Conservation (phyloP, 2,888 invertebrate genomes). For the Agrypnus murinus region DNA sequence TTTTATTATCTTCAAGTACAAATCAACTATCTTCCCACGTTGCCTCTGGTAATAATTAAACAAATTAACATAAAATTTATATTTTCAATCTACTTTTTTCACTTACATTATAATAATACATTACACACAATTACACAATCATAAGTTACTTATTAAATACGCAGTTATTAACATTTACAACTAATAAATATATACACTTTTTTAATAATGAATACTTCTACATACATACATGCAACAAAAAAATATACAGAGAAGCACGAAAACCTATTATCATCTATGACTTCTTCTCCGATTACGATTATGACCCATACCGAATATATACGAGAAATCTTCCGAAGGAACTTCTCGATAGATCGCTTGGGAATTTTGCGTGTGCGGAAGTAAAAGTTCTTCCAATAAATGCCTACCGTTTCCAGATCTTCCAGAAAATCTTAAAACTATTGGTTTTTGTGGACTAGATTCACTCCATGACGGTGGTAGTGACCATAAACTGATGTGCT, state of each 20-base stretch:
- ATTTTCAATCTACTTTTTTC: constrained; percentile 10
- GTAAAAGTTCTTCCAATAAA: constrained; percentile 42
- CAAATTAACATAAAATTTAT: no score
- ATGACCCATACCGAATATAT: constrained; percentile 63
- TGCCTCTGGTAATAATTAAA: no score
- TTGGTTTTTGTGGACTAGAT: constrained; percentile 61
- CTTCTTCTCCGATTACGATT: constrained; percentile 43
- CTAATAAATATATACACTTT: constrained; percentile 37
- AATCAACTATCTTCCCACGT: no score
- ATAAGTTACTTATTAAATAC: constrained; percentile 38
- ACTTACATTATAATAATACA: constrained; percentile 23
- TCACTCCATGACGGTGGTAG: constrained; percentile 61
- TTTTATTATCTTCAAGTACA: no score
- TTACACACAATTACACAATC: constrained; percentile 39
- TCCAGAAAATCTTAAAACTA: constrained; percentile 65
- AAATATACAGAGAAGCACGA: constrained; percentile 28
- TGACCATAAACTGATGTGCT: constrained; percentile 59
- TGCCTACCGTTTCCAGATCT: constrained; percentile 56
- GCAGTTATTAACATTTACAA: constrained; percentile 35
- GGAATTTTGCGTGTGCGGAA: constrained; percentile 47
- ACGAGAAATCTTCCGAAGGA: constrained; percentile 64
- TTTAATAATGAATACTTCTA: constrained; percentile 35
- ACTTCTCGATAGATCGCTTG: constrained; percentile 62
- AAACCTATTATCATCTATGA: constrained; percentile 45
- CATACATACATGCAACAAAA: constrained; percentile 42